These are phyloP conservation scores for Hippocampus kuda DNA, from an alignment of 2,797 vertebrate species.

Conservation along the genomic window DNA sequence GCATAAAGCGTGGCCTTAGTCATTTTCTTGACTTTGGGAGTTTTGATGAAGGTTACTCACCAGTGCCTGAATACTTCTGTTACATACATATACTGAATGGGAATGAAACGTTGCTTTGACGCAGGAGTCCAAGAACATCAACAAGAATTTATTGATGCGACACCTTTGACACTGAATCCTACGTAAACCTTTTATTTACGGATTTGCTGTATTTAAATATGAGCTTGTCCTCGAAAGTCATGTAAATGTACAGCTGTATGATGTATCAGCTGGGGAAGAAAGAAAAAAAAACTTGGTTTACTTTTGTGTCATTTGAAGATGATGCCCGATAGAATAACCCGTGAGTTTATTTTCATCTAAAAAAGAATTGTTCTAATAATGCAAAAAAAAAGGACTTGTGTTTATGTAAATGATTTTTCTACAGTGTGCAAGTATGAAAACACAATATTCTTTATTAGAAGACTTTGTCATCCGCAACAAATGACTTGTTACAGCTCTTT, in stretches of 20 bases:
- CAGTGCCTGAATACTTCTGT: constrained; percentile 66
- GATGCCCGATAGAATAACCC: constrained; percentile 29
- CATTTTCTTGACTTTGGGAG: constrained; percentile 57
- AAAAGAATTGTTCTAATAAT: constrained; percentile 22
- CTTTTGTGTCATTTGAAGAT: constrained; percentile 23
- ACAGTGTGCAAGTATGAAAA: constrained; percentile 41
- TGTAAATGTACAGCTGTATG: constrained; percentile 48
- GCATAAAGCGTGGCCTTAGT: constrained; percentile 64
- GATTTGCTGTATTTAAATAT: constrained; percentile 28
- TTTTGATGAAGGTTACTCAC: constrained; percentile 63
- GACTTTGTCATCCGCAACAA: constrained; percentile 44
- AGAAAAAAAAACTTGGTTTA: constrained; percentile 51
- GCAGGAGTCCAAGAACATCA: constrained; percentile 45
- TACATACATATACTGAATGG: constrained; percentile 37
- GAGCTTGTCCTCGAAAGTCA: constrained; percentile 46
- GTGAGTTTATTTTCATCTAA: constrained; percentile 25
- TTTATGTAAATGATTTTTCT: constrained; percentile 33
- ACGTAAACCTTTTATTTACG: constrained; percentile 30
- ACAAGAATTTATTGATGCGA: constrained; percentile 23
- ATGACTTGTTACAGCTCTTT: constrained; percentile 53
- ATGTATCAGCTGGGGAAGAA: constrained; percentile 34
- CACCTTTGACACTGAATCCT: constrained; percentile 5
- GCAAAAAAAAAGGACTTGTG: constrained; percentile 29
- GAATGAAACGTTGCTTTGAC: constrained; percentile 9
- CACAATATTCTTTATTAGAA: constrained; percentile 33